Conservation (phyloP, 2,113 vertebrate genomes). For the Hypomesus transpacificus region DNA sequence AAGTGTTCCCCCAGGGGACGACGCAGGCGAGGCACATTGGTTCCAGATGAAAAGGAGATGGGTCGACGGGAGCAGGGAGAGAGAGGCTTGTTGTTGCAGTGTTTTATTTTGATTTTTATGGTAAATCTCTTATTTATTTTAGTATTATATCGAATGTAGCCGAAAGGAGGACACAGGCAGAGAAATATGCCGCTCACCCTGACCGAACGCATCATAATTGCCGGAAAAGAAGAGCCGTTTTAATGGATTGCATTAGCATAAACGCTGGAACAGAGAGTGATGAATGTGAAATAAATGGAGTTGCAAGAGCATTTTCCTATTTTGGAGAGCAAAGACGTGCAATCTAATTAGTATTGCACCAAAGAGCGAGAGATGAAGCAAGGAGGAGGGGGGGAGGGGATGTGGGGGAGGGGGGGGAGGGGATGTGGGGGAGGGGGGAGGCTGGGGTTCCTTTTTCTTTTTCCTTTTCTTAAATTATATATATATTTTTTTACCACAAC, state of each 20-base stretch:
- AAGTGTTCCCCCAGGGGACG: slow-evolving; percentile 64
- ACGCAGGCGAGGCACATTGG: slow-evolving; percentile 63
- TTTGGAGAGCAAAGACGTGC: slow-evolving; percentile 21
- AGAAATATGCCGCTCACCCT: slow-evolving; percentile 47
- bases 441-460: not conserved
- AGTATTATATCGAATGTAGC: slow-evolving; percentile 43
- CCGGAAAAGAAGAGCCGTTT: slow-evolving; percentile 50
- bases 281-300: slow-evolving; percentile 40
- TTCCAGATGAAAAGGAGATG: slow-evolving; percentile 68
- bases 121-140: not conserved
- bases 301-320: slow-evolving; percentile 32
- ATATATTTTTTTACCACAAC: slow-evolving; percentile 20
- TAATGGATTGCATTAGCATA: slow-evolving; percentile 56
- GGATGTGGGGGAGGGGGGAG: slow-evolving; percentile 1
- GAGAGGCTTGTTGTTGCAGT: slow-evolving; percentile 30
- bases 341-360: slow-evolving; percentile 33
- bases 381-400: not conserved
- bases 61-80: slow-evolving; percentile 12
- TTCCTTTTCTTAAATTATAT: not conserved
- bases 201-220: slow-evolving; percentile 47
- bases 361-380: slow-evolving; percentile 12
- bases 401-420: not conserved
- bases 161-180: slow-evolving; percentile 39
- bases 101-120: not conserved
- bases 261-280: slow-evolving; percentile 43